Evolutionary conservation across 2,888 invertebrate species (phyloP).

Genomic region (Sycophila texana): DNA sequence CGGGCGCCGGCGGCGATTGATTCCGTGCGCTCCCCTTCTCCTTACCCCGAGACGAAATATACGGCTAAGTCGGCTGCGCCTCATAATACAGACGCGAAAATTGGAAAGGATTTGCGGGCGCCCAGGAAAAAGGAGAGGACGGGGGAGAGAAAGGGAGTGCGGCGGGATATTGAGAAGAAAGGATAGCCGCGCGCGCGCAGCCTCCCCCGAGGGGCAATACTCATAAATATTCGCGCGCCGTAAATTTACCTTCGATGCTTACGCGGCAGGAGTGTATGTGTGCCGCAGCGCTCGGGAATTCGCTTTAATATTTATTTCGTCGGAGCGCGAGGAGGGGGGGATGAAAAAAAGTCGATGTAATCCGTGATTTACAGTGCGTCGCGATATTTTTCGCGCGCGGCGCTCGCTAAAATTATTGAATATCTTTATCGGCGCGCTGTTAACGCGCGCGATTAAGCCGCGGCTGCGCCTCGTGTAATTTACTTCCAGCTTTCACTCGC

Average conservation of each 20-base stretch:
- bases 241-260: slow-evolving; percentile 56
- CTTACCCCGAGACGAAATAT: not conserved
- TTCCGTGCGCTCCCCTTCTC: not conserved
- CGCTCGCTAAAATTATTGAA: not conserved
- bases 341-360: slow-evolving; percentile 26
- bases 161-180: not conserved
- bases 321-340: no score
- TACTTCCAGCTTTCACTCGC: no score
- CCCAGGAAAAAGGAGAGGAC: not conserved
- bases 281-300: slow-evolving; percentile 28
- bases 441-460: no score
- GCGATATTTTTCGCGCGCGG: slow-evolving; percentile 1
- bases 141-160: not conserved
- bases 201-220: slow-evolving; percentile 39
- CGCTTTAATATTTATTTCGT: slow-evolving; percentile 47
- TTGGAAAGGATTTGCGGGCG: not conserved
- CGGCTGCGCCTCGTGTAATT: no score
- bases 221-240: slow-evolving; percentile 52
- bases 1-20: no score
- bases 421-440: no score
- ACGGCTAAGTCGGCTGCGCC: not conserved
- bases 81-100: not conserved
- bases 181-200: not conserved
- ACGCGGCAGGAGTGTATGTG: slow-evolving; percentile 14
- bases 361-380: slow-evolving; percentile 28